Evolutionary conservation across 2,113 vertebrate species (phyloP).

Genomic region (Porphyrio hochstetteri): DNA sequence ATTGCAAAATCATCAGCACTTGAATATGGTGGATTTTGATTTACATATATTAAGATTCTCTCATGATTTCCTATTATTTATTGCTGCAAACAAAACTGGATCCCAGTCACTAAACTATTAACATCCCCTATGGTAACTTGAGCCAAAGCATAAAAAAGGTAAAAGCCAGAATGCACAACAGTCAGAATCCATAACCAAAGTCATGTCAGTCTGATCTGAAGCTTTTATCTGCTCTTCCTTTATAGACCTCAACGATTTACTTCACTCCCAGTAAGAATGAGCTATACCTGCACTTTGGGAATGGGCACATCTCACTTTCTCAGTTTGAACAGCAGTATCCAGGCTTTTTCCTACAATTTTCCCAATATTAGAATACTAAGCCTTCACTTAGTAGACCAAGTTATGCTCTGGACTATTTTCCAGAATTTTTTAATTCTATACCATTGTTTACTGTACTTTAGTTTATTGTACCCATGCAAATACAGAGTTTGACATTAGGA

Average conservation of each 20-base stretch:
- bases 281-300: neutral
- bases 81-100: constrained; percentile 28
- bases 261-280: no score
- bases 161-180: neutral
- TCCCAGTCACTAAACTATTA: constrained; percentile 16
- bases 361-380: neutral
- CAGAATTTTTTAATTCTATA: neutral
- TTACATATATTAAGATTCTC: constrained; percentile 39
- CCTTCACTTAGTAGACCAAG: neutral
- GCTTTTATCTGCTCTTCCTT: neutral
- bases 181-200: neutral
- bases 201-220: neutral
- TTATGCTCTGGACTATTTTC: neutral
- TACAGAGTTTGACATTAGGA: neutral
- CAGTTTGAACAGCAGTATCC: neutral
- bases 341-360: neutral
- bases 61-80: constrained; percentile 35
- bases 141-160: neutral
- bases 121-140: neutral
- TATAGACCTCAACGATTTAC: neutral
- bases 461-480: neutral
- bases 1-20: constrained; percentile 55
- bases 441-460: neutral
- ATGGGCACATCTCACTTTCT: neutral
- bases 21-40: constrained; percentile 29